Percentiles rank a stretch among this genome's conserved stretches.
Conservation (phyloP, 2,113 vertebrate genomes). For the Hyperopisus bebe region DNA sequence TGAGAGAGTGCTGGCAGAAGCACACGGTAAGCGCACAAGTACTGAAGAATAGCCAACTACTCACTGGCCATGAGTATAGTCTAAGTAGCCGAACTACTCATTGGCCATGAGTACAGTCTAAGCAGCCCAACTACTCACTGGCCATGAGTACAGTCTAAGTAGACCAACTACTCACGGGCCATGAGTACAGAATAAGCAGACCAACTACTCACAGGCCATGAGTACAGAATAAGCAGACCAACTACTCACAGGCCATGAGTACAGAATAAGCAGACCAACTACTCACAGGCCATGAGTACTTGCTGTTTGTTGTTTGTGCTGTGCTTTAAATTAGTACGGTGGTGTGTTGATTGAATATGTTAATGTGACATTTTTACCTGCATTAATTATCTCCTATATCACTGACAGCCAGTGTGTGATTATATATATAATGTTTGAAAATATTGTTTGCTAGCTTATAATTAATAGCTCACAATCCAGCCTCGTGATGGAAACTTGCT, state of each 20-base stretch:
- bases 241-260: neutral
- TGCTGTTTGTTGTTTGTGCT: neutral
- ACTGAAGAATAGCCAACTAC: conserved; percentile 15
- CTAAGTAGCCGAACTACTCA: neutral
- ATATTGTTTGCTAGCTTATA: neutral
- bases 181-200: neutral
- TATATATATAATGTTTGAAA: neutral
- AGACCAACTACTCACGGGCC: neutral
- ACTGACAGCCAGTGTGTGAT: neutral
- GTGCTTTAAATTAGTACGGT: neutral
- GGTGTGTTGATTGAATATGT: neutral
- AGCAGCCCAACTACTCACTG: neutral
- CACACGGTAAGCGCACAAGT: conserved; percentile 75
- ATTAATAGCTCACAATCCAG: neutral
- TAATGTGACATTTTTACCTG: neutral
- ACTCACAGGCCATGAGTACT: neutral
- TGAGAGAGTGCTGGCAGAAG: conserved; percentile 95
- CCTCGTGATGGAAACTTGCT: neutral
- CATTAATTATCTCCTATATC: neutral
- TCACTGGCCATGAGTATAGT: neutral
- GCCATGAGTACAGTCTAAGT: neutral
- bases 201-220: neutral
- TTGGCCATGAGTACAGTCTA: neutral
- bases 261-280: neutral
- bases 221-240: neutral